Evolutionary conservation across 2,888 invertebrate species (phyloP), one percentile per base, ranked within the genome.

Genomic region (Zele albiditarsus): DNA sequence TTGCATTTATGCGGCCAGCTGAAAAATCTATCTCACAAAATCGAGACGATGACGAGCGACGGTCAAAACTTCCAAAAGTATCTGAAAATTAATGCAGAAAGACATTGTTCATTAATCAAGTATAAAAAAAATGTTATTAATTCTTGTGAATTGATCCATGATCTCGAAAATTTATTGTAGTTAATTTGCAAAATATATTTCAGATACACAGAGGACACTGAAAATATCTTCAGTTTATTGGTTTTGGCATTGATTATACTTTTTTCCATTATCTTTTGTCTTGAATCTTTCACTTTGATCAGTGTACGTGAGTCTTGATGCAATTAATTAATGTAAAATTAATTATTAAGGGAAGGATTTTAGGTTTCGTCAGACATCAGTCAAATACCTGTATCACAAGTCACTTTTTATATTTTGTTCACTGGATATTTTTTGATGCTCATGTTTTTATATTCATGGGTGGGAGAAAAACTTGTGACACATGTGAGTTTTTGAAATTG

Each of bases 1-100:
- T 53, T 74, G 2, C 77, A 74, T 57, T 74, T 62, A 14, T 74
- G 77, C 14, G 66, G 71, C 16, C 77, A 77, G 31, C 28, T 77
- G 38, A 71, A 77, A 33, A 77, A 74, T 72, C 71, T 77, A 5
- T 31, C 23, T 5, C 3, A 23, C 12, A 46, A 46, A 10, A 33
- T 74, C 1, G 71, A 74, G 25, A 23, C 4, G 3, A 71, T 76
- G 71, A 58, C 33, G 25, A 53, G n/a, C 8, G 46, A 69, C 4
- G 6, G 1, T 3, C n/a, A 28, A n/a, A 25, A 46, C 6, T 73
- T 76, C 62, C 73, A 66, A 53, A 49, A 60, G 0, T 6, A 27
- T 1, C 60, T 77, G 31, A 68, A 20, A 31, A 42, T 42, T 0
- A 71, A 68, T 46, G 63, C 62, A 1, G 8, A 23, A 16, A 71